A percentile compares a stretch with the other conserved stretches of the same genome.
Evolutionary conservation across 2,797 vertebrate genomes (phyloP).

Genomic region (Sebastes aleutianus): DNA sequence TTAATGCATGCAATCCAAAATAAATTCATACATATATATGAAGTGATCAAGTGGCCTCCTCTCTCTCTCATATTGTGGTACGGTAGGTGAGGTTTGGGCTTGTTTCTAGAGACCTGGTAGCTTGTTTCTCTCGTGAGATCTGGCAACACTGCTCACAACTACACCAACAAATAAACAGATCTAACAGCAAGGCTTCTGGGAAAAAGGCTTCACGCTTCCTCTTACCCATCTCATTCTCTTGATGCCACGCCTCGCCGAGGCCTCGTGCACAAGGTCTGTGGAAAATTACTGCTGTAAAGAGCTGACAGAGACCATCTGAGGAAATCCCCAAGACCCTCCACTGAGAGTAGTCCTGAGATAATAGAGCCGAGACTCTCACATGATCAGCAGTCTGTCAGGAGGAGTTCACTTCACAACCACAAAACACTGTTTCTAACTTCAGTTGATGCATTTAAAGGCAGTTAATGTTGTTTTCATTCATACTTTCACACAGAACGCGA

Average conservation of each 20-base stretch:
- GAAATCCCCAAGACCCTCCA: conserved; percentile 70
- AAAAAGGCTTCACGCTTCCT: conserved; percentile 41
- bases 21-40: too few relatives aligned
- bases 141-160: too few relatives aligned
- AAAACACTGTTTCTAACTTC: not conserved
- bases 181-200: not conserved
- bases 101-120: too few relatives aligned
- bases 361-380: conserved; percentile 19
- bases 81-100: too few relatives aligned
- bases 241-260: conserved; percentile 68
- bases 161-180: not conserved
- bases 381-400: too few relatives aligned
- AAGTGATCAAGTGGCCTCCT: too few relatives aligned
- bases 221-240: conserved; percentile 39
- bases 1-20: too few relatives aligned
- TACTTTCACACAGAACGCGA: too few relatives aligned
- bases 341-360: conserved; percentile 52
- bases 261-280: conserved; percentile 68
- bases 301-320: conserved; percentile 70
- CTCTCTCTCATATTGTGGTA: too few relatives aligned
- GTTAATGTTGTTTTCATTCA: too few relatives aligned
- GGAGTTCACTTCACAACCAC: not conserved
- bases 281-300: conserved; percentile 81
- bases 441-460: too few relatives aligned
- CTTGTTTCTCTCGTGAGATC: too few relatives aligned